phyloP scores from a whole-genome alignment of 2,797 vertebrate genomes.

The Acrocephalus scirpaceus region DNA sequence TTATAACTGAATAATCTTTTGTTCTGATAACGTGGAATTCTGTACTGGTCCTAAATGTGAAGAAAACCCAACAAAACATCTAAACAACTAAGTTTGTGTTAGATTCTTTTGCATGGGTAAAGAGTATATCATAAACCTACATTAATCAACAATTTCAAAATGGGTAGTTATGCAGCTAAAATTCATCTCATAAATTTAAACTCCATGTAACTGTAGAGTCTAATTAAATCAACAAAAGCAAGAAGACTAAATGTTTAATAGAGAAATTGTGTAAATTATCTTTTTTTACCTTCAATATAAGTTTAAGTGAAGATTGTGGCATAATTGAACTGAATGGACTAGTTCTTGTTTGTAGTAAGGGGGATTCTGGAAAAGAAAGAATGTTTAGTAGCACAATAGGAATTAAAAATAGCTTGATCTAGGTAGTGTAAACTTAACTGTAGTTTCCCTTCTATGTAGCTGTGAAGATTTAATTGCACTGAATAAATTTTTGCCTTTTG shows the following conservation, averaged over 20 bases:
- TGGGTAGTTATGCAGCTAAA: background rate
- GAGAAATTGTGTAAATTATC: background rate
- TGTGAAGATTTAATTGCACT: background rate
- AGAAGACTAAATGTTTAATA: background rate
- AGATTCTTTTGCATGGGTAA: background rate
- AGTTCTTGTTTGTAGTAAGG: background rate
- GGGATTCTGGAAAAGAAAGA: background rate
- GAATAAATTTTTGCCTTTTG: background rate
- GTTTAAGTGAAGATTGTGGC: background rate
- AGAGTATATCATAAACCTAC: background rate
- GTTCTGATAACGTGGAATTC: background rate
- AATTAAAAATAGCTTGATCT: background rate
- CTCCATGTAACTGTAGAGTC: background rate
- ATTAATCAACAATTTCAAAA: background rate
- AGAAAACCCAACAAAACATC: background rate
- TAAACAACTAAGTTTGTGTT: background rate
- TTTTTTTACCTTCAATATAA: background rate
- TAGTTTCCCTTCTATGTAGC: background rate
- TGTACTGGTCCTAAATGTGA: background rate
- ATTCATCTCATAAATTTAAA: conserved; percentile 16
- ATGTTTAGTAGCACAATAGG: background rate
- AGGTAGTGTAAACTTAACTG: background rate
- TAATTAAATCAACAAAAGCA: background rate
- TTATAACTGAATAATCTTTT: background rate
- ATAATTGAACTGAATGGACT: background rate